phyloP scores from a whole-genome alignment of 2,113 vertebrate species.

The Sapajus apella region DNA sequence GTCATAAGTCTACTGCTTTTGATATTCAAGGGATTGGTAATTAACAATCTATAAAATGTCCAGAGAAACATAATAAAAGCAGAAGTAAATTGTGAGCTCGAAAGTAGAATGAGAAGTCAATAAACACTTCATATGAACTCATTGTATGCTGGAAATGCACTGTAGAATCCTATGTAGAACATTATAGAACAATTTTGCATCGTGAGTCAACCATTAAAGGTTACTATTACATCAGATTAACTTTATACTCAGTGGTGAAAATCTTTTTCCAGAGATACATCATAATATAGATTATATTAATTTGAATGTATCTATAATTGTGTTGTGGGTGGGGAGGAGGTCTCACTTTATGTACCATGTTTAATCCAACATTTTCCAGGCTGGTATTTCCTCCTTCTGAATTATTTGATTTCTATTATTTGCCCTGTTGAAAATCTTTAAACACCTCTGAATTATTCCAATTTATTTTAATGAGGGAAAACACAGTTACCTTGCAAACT shows the following conservation, averaged over 20 bases:
- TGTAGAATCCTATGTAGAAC: background rate
- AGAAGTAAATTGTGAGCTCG: background rate
- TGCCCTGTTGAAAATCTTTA: background rate
- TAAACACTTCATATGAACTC: background rate
- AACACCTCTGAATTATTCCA: background rate
- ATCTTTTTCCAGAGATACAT: background rate
- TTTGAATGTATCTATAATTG: background rate
- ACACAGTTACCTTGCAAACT: background rate
- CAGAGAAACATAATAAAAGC: background rate
- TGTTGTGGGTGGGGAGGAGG: background rate
- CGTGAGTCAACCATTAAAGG: background rate
- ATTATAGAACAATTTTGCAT: background rate
- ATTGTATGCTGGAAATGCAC: background rate
- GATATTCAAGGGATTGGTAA: background rate
- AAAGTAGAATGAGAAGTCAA: background rate
- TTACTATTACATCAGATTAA: background rate
- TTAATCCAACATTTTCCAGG: background rate
- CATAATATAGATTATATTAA: background rate
- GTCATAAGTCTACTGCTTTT: background rate
- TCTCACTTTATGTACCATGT: background rate
- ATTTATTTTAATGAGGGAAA: background rate
- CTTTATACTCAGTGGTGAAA: background rate
- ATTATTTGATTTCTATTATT: background rate
- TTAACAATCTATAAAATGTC: slow-evolving; percentile 6
- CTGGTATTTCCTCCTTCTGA: background rate